A percentile compares a stretch with the other conserved stretches of the same genome.
phyloP scores from a whole-genome alignment of 2,113 vertebrate species.

The Pterophyllum scalare region DNA sequence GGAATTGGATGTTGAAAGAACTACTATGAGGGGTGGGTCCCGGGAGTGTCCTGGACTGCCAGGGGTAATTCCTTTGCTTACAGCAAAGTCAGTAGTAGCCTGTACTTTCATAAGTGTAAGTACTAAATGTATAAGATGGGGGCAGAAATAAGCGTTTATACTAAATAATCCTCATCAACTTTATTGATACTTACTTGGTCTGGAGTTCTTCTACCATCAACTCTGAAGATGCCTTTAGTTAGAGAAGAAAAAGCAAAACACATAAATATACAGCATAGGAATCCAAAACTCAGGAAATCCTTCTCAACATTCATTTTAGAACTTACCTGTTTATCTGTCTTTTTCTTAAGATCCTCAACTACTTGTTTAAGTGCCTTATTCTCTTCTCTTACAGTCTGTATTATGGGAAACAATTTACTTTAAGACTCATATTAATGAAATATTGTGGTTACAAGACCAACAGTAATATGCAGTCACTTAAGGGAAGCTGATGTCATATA shows the following conservation, averaged over 20 bases:
- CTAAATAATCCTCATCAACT: not conserved
- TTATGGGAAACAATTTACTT: slow-evolving; percentile 18
- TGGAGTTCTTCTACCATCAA: slow-evolving; percentile 88
- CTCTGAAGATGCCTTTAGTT: slow-evolving; percentile 85
- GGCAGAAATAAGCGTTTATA: not conserved
- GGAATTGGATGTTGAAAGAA: not conserved
- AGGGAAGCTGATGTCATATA: not conserved
- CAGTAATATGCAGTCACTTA: not conserved
- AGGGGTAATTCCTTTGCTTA: not conserved
- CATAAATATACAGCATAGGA: not conserved
- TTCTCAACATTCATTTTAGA: not conserved
- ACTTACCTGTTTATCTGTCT: slow-evolving; percentile 86
- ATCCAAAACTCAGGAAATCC: not conserved
- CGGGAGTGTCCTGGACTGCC: not conserved
- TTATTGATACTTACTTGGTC: slow-evolving; percentile 85
- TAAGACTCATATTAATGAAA: not conserved
- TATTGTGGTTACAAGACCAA: not conserved
- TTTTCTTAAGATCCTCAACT: slow-evolving; percentile 84
- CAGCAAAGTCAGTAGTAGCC: not conserved
- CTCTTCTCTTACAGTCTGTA: slow-evolving; percentile 85
- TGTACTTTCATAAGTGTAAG: slow-evolving; percentile 2
- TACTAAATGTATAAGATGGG: not conserved
- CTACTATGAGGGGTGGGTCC: not conserved
- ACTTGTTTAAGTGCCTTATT: slow-evolving; percentile 84
- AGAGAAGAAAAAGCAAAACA: not conserved